Base-by-base conservation (phyloP, 1,140 invertebrate genomes). In the Rhagoletis pomonella region DNA sequence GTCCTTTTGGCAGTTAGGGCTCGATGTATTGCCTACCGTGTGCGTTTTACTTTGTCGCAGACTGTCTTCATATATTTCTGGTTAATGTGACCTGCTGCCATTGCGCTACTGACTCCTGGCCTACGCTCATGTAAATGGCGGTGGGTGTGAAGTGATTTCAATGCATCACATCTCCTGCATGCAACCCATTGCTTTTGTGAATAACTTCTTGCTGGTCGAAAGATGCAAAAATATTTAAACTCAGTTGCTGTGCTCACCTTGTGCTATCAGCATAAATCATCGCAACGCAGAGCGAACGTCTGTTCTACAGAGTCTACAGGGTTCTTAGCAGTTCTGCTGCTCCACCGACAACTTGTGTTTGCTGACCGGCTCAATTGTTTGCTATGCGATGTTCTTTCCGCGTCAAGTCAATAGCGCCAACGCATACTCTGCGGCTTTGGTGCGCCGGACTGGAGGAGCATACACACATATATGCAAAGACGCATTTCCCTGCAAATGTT, bases 231-330 rank as follows among this genome's bases (percentile, higher is more conserved):
- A 81, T 55, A 17, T n/a, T 73, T n/a, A 73, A 47, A 47, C 73
- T 55, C 47, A 50, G 47, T 81, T 81, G 47, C 73, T 81, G 47
- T 81, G 73, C 19, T 19, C 47, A 19, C 44, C 47, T 55, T 19
- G 44, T 55, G 47, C 73, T 81, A 81, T 81, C 73, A 17, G 73
- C 73, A 81, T 81, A 81, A 81, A 47, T 81, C 73, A 81, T 81
- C 47, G 67, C 73, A 14, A 47, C 3, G 47, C 73, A 19, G n/a
- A 81, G 29, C 19, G n/a, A 81, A 42, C n/a, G 69, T 47, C 39
- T 73, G 69, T 73, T 50, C n/a, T 62, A 14, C 73, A 47, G 17
- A 7, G 39, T 6, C 67, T 12, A 14, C 67, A 7, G 1, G 10
- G 39, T n/a, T 10, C 12, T 7, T 29, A 29, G 29, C 69, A 2